Evolutionary conservation across 2,113 vertebrate species (phyloP).

Genomic region (Cyanistes caeruleus): DNA sequence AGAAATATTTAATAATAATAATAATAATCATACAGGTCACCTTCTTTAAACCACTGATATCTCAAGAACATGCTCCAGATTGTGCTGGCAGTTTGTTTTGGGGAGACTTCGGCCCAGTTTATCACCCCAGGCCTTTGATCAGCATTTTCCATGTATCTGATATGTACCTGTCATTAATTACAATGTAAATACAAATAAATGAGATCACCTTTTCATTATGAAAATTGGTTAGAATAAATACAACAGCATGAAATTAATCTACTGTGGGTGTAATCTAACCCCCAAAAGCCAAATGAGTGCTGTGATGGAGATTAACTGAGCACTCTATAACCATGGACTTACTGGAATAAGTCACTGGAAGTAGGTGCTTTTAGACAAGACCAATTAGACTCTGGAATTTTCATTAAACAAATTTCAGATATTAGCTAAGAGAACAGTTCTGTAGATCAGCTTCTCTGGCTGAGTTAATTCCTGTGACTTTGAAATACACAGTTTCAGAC

Average conservation of each 20-base stretch:
- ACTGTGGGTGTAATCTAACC: neutral
- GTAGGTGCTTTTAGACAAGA: neutral
- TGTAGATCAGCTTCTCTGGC: neutral
- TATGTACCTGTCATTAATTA: neutral
- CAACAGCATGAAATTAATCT: neutral
- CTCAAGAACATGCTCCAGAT: neutral
- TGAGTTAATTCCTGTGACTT: neutral
- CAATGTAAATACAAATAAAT: neutral
- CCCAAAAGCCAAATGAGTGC: neutral
- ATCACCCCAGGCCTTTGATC: neutral
- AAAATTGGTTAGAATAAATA: neutral
- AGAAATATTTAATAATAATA: neutral
- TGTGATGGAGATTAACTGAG: neutral
- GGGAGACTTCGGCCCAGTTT: neutral
- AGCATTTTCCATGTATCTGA: neutral
- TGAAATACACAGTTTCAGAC: neutral
- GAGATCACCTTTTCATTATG: neutral
- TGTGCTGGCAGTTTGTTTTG: neutral
- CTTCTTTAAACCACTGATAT: neutral
- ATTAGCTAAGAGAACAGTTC: neutral
- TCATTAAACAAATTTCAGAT: neutral
- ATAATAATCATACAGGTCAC: neutral
- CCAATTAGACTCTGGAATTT: neutral
- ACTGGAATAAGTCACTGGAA: neutral
- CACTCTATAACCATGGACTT: neutral